These are phyloP conservation scores for Oncorhynchus kisutch DNA, from an alignment of 2,113 vertebrate species.

Conservation along the genomic window DNA sequence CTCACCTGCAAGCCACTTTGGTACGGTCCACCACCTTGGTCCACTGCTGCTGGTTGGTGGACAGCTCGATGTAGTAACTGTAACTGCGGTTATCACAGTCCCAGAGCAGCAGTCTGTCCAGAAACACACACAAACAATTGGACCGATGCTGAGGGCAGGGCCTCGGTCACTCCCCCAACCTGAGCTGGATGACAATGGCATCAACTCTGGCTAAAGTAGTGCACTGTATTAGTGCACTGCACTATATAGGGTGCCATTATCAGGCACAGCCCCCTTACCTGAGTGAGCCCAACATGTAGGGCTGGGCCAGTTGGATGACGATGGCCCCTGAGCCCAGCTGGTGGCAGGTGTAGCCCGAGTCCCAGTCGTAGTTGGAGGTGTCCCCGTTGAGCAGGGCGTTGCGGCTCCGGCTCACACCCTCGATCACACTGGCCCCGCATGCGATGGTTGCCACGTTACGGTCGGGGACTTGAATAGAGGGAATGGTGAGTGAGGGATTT, in stretches of 20 bases:
- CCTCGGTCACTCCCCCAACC: too few species aligned
- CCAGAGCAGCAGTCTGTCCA: constrained; percentile 88
- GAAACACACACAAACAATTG: neutral
- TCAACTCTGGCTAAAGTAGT: neutral
- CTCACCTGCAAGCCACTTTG: constrained; percentile 89
- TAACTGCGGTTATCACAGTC: constrained; percentile 97
- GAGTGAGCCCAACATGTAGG: constrained; percentile 88
- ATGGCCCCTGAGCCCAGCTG: constrained; percentile 96
- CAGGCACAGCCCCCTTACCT: constrained; percentile 64
- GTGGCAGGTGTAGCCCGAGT: constrained; percentile 97
- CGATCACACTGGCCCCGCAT: constrained; percentile 92
- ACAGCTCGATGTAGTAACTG: constrained; percentile 94
- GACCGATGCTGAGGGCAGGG: neutral
- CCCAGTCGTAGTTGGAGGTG: constrained; percentile 98
- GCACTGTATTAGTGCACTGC: too few species aligned
- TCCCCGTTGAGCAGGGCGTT: constrained; percentile 96
- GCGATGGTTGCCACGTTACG: constrained; percentile 92
- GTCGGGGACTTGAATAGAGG: constrained; percentile 79
- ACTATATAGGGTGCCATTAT: neutral
- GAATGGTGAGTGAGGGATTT: neutral
- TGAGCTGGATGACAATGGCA: too few species aligned
- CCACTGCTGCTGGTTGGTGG: constrained; percentile 96
- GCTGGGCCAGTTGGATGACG: constrained; percentile 94
- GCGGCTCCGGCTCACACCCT: constrained; percentile 94
- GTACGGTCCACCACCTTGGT: constrained; percentile 90